phyloP scores from a whole-genome alignment of 2,113 vertebrate species.

The Malaclemys terrapin region DNA sequence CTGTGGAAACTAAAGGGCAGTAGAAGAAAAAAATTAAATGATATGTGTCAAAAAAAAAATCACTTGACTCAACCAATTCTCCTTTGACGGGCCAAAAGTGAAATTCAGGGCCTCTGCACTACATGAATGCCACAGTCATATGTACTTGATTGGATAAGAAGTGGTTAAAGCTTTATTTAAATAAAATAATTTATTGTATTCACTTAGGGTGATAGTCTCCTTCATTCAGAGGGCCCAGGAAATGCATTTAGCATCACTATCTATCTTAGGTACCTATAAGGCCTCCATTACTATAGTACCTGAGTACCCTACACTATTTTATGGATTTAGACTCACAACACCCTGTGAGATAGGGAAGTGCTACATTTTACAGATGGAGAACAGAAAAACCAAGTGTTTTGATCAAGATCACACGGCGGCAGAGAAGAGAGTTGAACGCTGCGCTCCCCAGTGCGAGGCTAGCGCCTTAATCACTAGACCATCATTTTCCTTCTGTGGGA shows the following conservation, averaged over 20 bases:
- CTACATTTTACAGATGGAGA: neutral
- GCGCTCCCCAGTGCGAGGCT: neutral
- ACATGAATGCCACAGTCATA: rapidly evolving
- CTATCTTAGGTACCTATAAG: rapidly evolving
- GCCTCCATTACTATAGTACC: neutral
- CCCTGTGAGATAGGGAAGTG: rapidly evolving
- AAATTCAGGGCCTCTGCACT: neutral
- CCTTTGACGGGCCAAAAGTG: neutral
- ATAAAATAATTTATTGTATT: neutral
- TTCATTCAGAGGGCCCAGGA: neutral
- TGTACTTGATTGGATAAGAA: neutral
- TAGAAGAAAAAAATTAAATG: neutral
- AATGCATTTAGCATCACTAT: neutral
- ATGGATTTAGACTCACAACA: rapidly evolving
- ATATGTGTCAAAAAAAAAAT: neutral
- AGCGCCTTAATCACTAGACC: neutral
- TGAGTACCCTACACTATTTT: neutral
- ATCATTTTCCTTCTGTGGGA: neutral
- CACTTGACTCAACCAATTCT: neutral
- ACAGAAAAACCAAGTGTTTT: neutral
- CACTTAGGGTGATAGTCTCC: neutral
- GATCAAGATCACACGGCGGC: neutral
- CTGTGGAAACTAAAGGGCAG: neutral
- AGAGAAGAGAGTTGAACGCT: neutral
- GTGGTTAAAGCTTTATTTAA: neutral